Percentiles rank a stretch among this genome's conserved stretches.
Conservation (phyloP, 2,113 vertebrate genomes). For the Tachysurus fulvidraco region DNA sequence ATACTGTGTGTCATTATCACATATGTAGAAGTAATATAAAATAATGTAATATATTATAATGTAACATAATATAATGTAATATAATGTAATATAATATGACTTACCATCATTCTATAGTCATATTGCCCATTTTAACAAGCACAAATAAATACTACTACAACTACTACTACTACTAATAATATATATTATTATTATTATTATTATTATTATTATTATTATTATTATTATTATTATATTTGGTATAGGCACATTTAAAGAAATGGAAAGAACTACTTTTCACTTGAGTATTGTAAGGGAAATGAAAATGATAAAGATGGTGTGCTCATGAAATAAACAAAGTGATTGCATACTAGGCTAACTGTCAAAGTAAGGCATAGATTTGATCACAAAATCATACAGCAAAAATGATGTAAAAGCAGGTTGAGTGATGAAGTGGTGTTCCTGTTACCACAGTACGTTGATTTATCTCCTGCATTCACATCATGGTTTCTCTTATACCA, state of each 20-base stretch:
- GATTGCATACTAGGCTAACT: not conserved
- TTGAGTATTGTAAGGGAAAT: not conserved
- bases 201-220: no score
- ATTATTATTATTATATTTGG: no score
- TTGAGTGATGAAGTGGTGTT: not conserved
- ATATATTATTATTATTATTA: no score
- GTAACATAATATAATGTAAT: no score
- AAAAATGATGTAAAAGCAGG: not conserved
- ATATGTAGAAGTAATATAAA: no score
- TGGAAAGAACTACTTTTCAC: not conserved
- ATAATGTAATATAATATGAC: no score
- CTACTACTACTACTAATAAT: no score
- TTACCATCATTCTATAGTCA: not conserved
- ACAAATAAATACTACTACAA: not conserved
- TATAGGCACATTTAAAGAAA: not conserved
- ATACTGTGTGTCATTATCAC: not conserved
- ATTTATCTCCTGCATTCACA: not conserved
- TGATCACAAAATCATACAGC: not conserved
- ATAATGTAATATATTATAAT: no score
- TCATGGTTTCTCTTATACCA: not conserved
- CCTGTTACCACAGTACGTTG: not conserved
- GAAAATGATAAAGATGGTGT: not conserved
- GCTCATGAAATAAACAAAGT: not conserved
- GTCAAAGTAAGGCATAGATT: not conserved
- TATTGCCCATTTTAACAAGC: not conserved